A percentile compares a stretch with the other conserved stretches of the same genome.
phyloP scores from a whole-genome alignment of 2,888 invertebrate genomes.

The Synanthedon myopaeformis region DNA sequence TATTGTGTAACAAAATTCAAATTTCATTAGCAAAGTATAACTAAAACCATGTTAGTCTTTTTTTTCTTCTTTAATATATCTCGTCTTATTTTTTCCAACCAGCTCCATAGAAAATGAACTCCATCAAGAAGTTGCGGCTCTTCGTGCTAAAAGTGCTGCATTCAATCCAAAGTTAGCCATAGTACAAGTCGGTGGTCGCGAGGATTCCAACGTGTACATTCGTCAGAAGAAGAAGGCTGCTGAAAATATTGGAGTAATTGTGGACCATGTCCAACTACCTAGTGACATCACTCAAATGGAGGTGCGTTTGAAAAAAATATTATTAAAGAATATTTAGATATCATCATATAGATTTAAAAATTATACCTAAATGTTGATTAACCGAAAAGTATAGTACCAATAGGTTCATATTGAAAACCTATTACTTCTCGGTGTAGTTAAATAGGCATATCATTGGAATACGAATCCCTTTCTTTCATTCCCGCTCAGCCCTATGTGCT shows the following conservation, averaged over 20 bases:
- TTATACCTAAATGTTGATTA: too few species aligned
- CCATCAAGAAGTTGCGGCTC: slow-evolving; percentile 72
- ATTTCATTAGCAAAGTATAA: background rate
- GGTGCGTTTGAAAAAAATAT: slow-evolving; percentile 38
- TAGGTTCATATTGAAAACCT: too few species aligned
- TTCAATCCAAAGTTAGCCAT: slow-evolving; percentile 88
- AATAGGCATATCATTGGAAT: too few species aligned
- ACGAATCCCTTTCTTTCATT: too few species aligned
- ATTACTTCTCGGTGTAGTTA: too few species aligned
- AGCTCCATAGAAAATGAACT: slow-evolving; percentile 81
- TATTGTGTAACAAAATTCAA: too few species aligned
- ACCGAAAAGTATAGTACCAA: too few species aligned
- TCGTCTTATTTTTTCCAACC: too few species aligned
- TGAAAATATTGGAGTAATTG: slow-evolving; percentile 87
- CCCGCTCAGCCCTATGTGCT: too few species aligned
- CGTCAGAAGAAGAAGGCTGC: slow-evolving; percentile 95
- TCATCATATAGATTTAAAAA: too few species aligned
- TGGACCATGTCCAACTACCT: slow-evolving; percentile 84
- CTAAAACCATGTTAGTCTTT: too few species aligned
- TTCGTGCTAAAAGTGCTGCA: slow-evolving; percentile 67
- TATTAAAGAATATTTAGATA: background rate
- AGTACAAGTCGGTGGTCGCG: slow-evolving; percentile 94
- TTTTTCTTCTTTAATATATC: too few species aligned
- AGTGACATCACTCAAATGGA: slow-evolving; percentile 84
- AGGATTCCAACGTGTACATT: slow-evolving; percentile 99